Base-by-base conservation (phyloP, 2,888 invertebrate species). In the Eudiplozoon nipponicum region DNA sequence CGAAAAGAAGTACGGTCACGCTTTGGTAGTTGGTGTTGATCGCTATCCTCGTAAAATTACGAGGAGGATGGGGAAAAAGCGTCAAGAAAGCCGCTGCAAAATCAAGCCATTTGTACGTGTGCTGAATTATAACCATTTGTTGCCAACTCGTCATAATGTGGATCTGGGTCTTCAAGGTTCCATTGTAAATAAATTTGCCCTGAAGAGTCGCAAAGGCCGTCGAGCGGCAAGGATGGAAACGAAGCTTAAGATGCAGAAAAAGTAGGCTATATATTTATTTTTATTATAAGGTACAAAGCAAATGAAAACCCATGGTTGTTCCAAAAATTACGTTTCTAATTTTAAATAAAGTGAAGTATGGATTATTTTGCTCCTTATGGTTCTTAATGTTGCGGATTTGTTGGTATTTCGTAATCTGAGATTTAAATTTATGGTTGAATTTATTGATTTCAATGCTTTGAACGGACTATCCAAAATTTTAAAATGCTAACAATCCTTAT, bases 301-400 rank as follows among this genome's bases (percentile, higher is more conserved):
- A 86, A 86, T 51, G 84, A 81, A 68, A 84, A 81, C 68, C 78
- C 76, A 59, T 86, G 86, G 86, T 86, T 86, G 68, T 86, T 86
- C 78, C 77, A 78, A 63, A 86, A 86, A 64, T 67, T 86, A 65
- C 69, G 80, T 62, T 86, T 86, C 71, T 86, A 80, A 73, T n/a
- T n/a, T n/a, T n/a, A n/a, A n/a, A n/a, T n/a, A n/a, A n/a, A n/a
- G n/a, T n/a, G n/a, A n/a, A n/a, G n/a, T n/a, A n/a, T n/a, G n/a
- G n/a, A n/a, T n/a, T n/a, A n/a, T n/a, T n/a, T n/a, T n/a, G n/a
- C n/a, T n/a, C n/a, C n/a, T n/a, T n/a, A n/a, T n/a, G n/a, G n/a
- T n/a, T n/a, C n/a, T n/a, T n/a, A n/a, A n/a, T n/a, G n/a, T n/a
- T n/a, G n/a, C n/a, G n/a, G n/a, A n/a, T n/a, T n/a, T n/a, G n/a